phyloP scores from a whole-genome alignment of 2,113 vertebrate species.

The Propithecus coquereli region DNA sequence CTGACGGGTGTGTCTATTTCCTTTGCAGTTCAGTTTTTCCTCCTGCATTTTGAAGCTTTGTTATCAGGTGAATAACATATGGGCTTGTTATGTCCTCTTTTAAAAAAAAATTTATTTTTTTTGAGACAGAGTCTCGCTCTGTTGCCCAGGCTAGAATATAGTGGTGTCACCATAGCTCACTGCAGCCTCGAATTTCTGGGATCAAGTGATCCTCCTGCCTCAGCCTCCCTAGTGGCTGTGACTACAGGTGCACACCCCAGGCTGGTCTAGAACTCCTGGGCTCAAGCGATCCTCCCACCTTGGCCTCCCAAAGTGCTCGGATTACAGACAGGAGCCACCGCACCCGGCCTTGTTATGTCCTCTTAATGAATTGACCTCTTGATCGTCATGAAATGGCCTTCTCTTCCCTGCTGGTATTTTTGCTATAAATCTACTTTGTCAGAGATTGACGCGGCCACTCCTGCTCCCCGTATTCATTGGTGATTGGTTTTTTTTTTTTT shows the following conservation, averaged over 20 bases:
- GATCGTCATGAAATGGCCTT: not conserved
- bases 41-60: not conserved
- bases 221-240: no score
- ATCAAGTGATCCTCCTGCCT: no score
- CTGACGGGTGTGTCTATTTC: not conserved
- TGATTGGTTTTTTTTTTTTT: not conserved
- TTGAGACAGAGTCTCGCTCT: no score
- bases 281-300: no score
- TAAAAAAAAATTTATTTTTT: no score
- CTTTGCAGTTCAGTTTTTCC: not conserved
- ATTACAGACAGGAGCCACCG: no score
- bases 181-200: no score
- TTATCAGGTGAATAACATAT: not conserved
- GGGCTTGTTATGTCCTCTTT: not conserved
- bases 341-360: not conserved
- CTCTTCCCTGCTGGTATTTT: not conserved
- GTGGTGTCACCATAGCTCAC: no score
- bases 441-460: not conserved
- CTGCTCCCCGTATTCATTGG: not conserved
- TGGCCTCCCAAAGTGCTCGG: no score
- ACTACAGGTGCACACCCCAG: no score
- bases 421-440: not conserved
- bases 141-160: no score
- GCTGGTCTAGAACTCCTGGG: no score
- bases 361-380: not conserved